A percentile compares a stretch with the other conserved stretches of the same genome.
Evolutionary conservation across 2,797 vertebrate species (phyloP).

Genomic region (Diplodus puntazzo): DNA sequence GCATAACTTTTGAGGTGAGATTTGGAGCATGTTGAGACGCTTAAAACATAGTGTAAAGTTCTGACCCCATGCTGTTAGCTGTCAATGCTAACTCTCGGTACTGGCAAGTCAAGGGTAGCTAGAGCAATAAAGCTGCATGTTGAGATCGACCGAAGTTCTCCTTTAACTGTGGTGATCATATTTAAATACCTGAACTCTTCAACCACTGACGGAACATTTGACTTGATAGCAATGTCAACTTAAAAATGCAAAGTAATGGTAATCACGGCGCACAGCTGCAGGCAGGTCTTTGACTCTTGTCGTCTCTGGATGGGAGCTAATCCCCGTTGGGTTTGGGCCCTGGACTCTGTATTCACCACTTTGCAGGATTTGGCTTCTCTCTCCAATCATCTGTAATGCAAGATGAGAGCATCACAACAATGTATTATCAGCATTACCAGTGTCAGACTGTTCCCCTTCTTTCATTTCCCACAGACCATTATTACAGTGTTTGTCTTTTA

Average conservation of each 20-base stretch:
- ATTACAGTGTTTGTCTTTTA: background rate
- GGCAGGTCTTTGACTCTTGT: background rate
- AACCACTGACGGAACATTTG: background rate
- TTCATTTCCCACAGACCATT: background rate
- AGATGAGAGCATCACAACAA: background rate
- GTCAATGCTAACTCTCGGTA: no score
- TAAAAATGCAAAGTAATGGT: background rate
- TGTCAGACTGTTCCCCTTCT: background rate
- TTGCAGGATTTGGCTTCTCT: background rate
- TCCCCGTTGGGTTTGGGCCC: background rate
- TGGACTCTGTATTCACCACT: background rate
- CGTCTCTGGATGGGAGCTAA: background rate
- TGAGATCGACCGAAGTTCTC: no score
- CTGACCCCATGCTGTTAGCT: no score
- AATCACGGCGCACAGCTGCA: no score
- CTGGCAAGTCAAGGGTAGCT: no score
- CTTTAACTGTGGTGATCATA: no score
- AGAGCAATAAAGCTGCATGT: no score
- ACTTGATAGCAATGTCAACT: background rate
- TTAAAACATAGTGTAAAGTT: no score
- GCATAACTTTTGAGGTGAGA: no score
- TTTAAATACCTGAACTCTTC: background rate
- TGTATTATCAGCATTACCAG: background rate
- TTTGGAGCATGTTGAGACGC: no score
- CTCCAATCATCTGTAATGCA: background rate